phyloP scores from a whole-genome alignment of 2,888 invertebrate genomes.

The Athalia rosae region DNA sequence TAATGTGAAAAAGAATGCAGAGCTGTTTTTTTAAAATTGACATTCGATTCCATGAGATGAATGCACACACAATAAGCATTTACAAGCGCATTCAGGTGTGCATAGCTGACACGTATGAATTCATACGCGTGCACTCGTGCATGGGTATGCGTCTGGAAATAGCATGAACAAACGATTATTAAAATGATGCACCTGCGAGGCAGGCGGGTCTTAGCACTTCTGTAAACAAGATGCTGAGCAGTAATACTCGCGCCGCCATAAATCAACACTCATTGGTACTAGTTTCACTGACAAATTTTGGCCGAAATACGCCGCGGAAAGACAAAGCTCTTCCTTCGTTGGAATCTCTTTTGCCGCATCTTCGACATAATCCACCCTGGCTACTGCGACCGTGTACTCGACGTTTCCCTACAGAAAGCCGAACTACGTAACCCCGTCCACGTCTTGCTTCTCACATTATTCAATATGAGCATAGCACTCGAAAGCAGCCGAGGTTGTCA shows the following conservation, averaged over 20 bases:
- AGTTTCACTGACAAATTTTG: constrained; percentile 65
- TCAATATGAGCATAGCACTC: not conserved
- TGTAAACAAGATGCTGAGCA: constrained; percentile 72
- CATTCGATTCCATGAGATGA: not conserved
- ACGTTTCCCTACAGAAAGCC: constrained; percentile 7
- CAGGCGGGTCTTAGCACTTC: constrained; percentile 71
- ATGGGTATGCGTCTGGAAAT: not conserved
- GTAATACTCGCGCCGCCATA: constrained; percentile 73
- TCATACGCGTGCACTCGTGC: constrained; percentile 11
- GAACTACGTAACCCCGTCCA: constrained; percentile 28
- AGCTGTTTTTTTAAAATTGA: constrained; percentile 32
- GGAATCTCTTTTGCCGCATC: constrained; percentile 64
- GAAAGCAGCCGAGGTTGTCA: not conserved
- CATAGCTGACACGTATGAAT: not conserved
- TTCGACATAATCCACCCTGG: constrained; percentile 61
- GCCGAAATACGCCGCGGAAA: constrained; percentile 61
- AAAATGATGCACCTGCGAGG: constrained; percentile 67
- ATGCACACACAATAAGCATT: not conserved
- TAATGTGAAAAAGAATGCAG: constrained; percentile 4
- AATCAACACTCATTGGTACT: constrained; percentile 69
- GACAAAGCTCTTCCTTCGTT: constrained; percentile 56
- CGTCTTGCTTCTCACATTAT: constrained; percentile 16
- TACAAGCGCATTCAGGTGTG: not conserved
- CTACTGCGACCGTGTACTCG: not conserved
- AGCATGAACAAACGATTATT: constrained; percentile 50